phyloP scores from a whole-genome alignment of 1,140 invertebrate species.

The Drosophila gunungcola region DNA sequence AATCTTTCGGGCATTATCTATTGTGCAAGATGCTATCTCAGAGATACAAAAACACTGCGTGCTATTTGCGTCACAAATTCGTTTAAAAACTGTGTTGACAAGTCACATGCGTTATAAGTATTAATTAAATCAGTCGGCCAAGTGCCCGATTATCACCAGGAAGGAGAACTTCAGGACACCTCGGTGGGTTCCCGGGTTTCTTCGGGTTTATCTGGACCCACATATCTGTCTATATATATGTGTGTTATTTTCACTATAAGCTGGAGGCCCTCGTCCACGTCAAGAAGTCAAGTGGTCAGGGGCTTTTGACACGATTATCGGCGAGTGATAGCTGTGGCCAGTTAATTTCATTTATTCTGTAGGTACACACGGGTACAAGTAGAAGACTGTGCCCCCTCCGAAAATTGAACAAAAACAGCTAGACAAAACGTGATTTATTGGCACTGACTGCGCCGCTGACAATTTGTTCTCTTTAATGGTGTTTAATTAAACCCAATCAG shows the following conservation, averaged over 20 bases:
- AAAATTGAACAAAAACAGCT: slow-evolving; percentile 67
- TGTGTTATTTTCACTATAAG: slow-evolving; percentile 17
- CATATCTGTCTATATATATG: slow-evolving; percentile 26
- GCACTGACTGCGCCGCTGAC: slow-evolving; percentile 57
- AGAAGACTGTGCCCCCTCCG: slow-evolving; percentile 35
- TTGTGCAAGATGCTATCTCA: slow-evolving; percentile 50
- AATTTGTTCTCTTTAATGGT: slow-evolving; percentile 77
- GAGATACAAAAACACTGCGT: slow-evolving; percentile 32
- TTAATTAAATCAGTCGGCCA: slow-evolving; percentile 73
- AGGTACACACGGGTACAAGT: slow-evolving; percentile 32
- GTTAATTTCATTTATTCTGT: slow-evolving; percentile 78
- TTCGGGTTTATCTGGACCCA: slow-evolving; percentile 9
- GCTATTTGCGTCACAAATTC: slow-evolving; percentile 64
- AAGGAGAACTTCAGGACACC: not conserved
- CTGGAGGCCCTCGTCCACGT: slow-evolving; percentile 42
- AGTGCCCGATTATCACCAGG: slow-evolving; percentile 32
- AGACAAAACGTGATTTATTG: slow-evolving; percentile 78
- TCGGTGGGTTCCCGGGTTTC: not conserved
- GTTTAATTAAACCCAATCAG: slow-evolving; percentile 82
- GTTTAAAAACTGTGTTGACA: slow-evolving; percentile 49
- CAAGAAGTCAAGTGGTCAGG: slow-evolving; percentile 38
- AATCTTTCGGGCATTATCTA: slow-evolving; percentile 54
- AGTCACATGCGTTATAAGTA: slow-evolving; percentile 77
- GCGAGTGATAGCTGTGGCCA: slow-evolving; percentile 34
- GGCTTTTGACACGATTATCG: slow-evolving; percentile 73